Evolutionary conservation across 2,797 vertebrate species (phyloP).

Genomic region (Syncerus caffer): DNA sequence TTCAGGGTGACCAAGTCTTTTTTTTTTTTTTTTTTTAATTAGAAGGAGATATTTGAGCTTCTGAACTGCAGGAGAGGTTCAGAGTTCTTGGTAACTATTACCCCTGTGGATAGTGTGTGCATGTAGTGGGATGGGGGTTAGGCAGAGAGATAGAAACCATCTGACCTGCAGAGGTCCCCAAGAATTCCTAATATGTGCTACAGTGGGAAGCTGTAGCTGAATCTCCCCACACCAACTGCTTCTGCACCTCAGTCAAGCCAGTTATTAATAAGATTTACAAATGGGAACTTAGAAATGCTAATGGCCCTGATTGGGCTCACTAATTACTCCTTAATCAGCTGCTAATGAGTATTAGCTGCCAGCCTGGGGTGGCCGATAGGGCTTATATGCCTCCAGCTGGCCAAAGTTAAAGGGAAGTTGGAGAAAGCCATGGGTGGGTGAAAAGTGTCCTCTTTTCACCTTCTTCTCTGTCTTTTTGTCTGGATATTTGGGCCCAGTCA

Average conservation of each 20-base stretch:
- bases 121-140: background rate
- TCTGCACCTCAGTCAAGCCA: background rate
- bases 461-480: background rate
- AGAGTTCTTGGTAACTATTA: background rate
- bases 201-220: background rate
- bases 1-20: background rate
- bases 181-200: background rate
- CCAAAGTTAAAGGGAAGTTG: background rate
- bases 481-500: background rate
- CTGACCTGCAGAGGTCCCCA: background rate
- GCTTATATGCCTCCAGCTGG: slow-evolving; percentile 50
- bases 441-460: background rate
- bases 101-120: background rate
- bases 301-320: slow-evolving; percentile 44
- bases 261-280: slow-evolving; percentile 61
- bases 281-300: slow-evolving; percentile 60
- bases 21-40: background rate
- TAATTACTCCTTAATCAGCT: slow-evolving; percentile 74
- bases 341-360: slow-evolving; percentile 57
- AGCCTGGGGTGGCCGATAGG: slow-evolving; percentile 31
- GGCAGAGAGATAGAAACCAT: background rate
- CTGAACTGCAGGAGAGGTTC: background rate
- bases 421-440: background rate
- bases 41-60: background rate
- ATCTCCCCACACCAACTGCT: background rate